Evolutionary conservation across 2,888 invertebrate genomes (phyloP).

Genomic region (Merodon equestris): DNA sequence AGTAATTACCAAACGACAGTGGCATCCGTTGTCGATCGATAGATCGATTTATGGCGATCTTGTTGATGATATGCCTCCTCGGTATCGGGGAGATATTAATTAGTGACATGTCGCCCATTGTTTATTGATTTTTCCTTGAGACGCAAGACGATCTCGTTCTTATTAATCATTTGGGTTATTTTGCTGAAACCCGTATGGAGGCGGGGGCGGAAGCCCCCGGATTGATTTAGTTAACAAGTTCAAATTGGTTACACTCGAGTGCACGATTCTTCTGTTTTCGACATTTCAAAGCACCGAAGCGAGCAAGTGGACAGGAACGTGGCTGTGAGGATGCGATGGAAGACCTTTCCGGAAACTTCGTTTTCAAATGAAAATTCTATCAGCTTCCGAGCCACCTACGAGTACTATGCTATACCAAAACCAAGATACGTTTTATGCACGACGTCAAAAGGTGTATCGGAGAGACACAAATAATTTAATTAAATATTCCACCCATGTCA

Average conservation of each 20-base stretch:
- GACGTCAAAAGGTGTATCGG: not conserved
- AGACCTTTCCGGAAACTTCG: constrained; percentile 30
- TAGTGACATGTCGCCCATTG: too few relatives aligned
- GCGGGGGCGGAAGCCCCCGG: too few relatives aligned
- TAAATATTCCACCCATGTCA: constrained; percentile 64
- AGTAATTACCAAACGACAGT: constrained; percentile 41
- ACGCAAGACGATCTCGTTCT: too few relatives aligned
- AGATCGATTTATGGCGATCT: constrained; percentile 52
- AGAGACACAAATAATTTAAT: constrained; percentile 61
- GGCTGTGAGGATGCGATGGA: constrained; percentile 7
- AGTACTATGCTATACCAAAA: too few relatives aligned
- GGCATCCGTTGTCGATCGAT: constrained; percentile 32
- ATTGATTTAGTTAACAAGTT: constrained; percentile 7
- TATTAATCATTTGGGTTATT: too few relatives aligned
- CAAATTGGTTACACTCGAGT: constrained; percentile 38
- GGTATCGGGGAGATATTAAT: too few relatives aligned
- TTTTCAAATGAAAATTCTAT: constrained; percentile 19
- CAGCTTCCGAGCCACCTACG: not conserved
- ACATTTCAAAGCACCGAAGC: too few relatives aligned
- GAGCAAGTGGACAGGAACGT: not conserved
- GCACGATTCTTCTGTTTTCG: not conserved
- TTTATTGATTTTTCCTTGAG: too few relatives aligned
- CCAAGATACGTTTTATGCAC: not conserved
- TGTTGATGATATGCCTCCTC: too few relatives aligned
- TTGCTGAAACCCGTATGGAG: too few relatives aligned